These are phyloP conservation scores for Spicauda simplicius DNA, from an alignment of 2,888 invertebrate genomes.

Conservation along the genomic window DNA sequence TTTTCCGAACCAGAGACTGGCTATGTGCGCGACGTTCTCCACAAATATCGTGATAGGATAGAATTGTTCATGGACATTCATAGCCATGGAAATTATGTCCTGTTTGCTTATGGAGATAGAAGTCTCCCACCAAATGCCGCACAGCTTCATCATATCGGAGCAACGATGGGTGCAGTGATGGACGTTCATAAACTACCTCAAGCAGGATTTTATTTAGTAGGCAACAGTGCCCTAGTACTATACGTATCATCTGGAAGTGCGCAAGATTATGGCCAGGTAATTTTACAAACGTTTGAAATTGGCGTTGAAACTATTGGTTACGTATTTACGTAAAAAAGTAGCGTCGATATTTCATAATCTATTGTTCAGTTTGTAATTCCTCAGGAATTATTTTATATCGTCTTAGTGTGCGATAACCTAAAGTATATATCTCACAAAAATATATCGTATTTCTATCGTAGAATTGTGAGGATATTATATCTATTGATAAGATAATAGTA, in stretches of 20 bases:
- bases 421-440: neutral
- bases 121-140: conserved; percentile 67
- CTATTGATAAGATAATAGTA: neutral
- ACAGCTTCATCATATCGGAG: conserved; percentile 60
- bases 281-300: conserved; percentile 16
- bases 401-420: neutral
- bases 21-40: conserved; percentile 83
- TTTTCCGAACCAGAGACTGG: conserved; percentile 88
- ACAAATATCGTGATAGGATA: conserved; percentile 71
- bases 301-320: too few relatives aligned
- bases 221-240: conserved; percentile 56
- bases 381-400: neutral
- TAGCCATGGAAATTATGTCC: conserved; percentile 87
- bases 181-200: conserved; percentile 50
- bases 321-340: too few relatives aligned
- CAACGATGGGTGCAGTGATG: conserved; percentile 59
- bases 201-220: conserved; percentile 54
- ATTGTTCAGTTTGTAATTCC: neutral
- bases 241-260: conserved; percentile 71
- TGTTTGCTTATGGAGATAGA: conserved; percentile 88
- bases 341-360: neutral
- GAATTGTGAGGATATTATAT: neutral
- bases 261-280: conserved; percentile 61
- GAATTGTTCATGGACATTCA: conserved; percentile 90
- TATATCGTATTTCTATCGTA: neutral